Evolutionary conservation across 2,888 invertebrate species (phyloP), one percentile per base, ranked within the genome.

Genomic region (Andrena bucephala): DNA sequence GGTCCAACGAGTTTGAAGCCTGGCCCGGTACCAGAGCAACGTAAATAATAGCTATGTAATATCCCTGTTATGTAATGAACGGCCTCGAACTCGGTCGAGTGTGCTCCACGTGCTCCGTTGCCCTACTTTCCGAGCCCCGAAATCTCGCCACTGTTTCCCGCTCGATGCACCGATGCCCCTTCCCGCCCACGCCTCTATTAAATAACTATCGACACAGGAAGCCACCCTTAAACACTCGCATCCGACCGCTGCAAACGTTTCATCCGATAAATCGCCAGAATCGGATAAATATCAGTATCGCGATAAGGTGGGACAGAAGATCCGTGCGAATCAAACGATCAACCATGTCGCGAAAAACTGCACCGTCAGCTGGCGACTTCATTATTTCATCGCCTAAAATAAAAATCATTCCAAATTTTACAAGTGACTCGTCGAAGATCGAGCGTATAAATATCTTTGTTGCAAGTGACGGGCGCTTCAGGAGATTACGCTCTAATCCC

Each of bases 11-110:
- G 52, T 75, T 80, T 36, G 71, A 80, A 74, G 81, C 59, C 78
- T 85, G 81, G 86, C 81, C 78, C 84, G 76, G 20, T 77, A 86
- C 78, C 86, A 85, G 69, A 83, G 66, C 78, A 71, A 83, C 83
- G 77, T 84, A 85, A 88, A 84, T 88, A 85, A 79, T 84, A 84
- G 78, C 81, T 81, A 27, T 27, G 27, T 27, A 81, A 87, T 84
- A 87, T 87, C 75, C 81, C 65, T 31, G 76, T 88, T 88, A 84
- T 48, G 81, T 73, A 88, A 88, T 62, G 29, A 29, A n/a, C 74
- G 85, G 63, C 88, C 88, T 88, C 85, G 88, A 88, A 88, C 81
- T 74, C 87, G 85, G 77, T 73, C 88, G 82, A 79, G 70, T 67
- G 69, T 77, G 50, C 78, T 79, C 74, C 83, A 78, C 77, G 84